Evolutionary conservation across 2,113 vertebrate species (phyloP).

Genomic region (Barnardius zonarius): DNA sequence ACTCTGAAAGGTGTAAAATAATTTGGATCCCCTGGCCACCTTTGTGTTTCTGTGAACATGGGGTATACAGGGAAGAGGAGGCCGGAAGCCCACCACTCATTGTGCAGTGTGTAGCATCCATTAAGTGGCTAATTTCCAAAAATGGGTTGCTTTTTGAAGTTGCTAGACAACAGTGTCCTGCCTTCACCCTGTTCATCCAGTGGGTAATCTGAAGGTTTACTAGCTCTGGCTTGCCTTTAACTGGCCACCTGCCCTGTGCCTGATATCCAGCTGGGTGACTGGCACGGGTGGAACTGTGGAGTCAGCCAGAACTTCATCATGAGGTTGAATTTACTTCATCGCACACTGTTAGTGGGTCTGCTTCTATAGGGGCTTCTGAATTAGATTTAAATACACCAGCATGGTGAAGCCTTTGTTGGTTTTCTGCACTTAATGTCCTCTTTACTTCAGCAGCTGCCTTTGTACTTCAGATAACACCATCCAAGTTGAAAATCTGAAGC

Average conservation of each 20-base stretch:
- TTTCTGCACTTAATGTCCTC: neutral
- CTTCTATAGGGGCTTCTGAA: neutral
- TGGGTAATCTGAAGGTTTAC: neutral
- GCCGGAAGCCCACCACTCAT: neutral
- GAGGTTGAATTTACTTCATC: neutral
- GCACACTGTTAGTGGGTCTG: neutral
- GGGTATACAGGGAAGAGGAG: neutral
- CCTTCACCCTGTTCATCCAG: neutral
- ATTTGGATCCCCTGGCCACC: neutral
- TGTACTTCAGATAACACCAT: neutral
- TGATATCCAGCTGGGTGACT: neutral
- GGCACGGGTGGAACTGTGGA: neutral
- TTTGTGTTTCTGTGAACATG: neutral
- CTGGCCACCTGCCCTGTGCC: neutral
- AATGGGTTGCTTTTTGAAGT: neutral
- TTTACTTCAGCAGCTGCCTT: neutral
- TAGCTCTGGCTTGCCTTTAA: neutral
- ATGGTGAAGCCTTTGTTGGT: neutral
- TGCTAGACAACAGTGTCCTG: neutral
- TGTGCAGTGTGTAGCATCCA: neutral
- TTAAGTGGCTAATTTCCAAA: neutral
- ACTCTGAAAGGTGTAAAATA: neutral
- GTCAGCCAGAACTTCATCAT: neutral
- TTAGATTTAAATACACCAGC: neutral
- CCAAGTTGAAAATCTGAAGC: neutral